Base-by-base conservation (phyloP, 2,888 invertebrate genomes). In the Mongoloraphidia duomilia region DNA sequence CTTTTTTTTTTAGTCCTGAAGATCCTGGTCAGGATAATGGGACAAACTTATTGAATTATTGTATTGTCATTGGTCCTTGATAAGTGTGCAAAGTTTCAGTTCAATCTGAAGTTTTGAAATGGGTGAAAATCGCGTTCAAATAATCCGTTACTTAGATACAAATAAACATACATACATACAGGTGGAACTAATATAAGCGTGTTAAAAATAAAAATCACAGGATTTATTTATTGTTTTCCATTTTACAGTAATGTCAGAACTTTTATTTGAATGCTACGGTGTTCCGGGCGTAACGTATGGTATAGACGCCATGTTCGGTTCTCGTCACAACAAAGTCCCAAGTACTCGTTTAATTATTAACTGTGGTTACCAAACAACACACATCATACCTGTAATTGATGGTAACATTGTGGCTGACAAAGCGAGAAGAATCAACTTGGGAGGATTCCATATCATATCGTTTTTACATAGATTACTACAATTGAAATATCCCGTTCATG, bases 401-500 rank as follows among this genome's bases (percentile, higher is more conserved):
- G 82, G 84, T 1, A 71, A 74, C 60, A 76, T 86, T 34, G 79
- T 85, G 59, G 70, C 77, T 49, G 74, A 74, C 38, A 80, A 84
- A 63, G 76, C 83, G 13, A 78, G 91, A 41, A 76, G 94, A 54
- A 80, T 95, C 44, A 92, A 92, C 69, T 73, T 91, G 51, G 90
- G 90, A 59, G 94, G 94, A 34, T 84, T 79, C 63, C 90, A 93
- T 66, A 79, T 94, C 57, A 82, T 84, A 51, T 76, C 76, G 38
- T 94, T 88, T 63, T 73, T 95, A 63, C 90, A 91, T 65, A 78
- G 90, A 52, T 72, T 94, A 44, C 72, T 95, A 38, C 94, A 95
- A 67, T 73, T 95, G 38, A 94, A 94, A 64, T 94, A 94, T 67
- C 93, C 95, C 0, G 87, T 86, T 1, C 94, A 94, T 68, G 78